These are phyloP conservation scores for Danio aesculapii DNA, from an alignment of 2,797 vertebrate genomes.

Conservation along the genomic window DNA sequence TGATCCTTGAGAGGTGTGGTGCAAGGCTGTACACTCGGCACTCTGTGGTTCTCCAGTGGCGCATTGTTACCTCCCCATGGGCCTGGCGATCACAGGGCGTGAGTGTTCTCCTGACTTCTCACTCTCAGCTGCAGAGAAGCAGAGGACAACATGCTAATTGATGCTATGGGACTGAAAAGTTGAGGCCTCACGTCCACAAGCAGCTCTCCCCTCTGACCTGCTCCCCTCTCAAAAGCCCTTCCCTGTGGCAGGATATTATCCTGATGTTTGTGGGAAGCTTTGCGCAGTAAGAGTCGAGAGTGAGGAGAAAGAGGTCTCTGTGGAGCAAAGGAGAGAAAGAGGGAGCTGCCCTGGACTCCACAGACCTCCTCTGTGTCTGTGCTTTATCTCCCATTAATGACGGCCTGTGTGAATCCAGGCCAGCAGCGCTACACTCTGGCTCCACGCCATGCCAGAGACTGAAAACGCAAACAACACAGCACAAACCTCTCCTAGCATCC, in stretches of 20 bases:
- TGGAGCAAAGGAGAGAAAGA: constrained; percentile 65
- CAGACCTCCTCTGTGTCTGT: constrained; percentile 78
- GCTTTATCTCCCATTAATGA: constrained; percentile 79
- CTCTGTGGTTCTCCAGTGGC: constrained; percentile 75
- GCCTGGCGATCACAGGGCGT: constrained; percentile 67
- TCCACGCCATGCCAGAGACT: constrained; percentile 57
- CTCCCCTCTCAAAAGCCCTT: constrained; percentile 52
- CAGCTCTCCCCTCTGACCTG: constrained; percentile 32
- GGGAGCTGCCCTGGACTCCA: constrained; percentile 70
- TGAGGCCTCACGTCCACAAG: constrained; percentile 73
- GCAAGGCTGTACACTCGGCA: constrained; percentile 69
- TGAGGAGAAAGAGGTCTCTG: constrained; percentile 78
- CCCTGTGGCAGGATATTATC: constrained; percentile 75
- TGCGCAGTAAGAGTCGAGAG: constrained; percentile 72
- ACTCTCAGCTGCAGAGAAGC: constrained; percentile 60
- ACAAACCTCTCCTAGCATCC: constrained; percentile 60
- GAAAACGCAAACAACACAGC: constrained; percentile 69
- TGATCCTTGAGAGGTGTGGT: constrained; percentile 73
- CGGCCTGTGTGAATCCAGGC: constrained; percentile 72
- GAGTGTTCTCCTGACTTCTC: constrained; percentile 71
- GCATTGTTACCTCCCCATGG: constrained; percentile 72
- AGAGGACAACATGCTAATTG: constrained; percentile 80
- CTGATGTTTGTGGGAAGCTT: constrained; percentile 69
- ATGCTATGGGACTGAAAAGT: constrained; percentile 75
- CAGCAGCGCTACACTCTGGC: constrained; percentile 63